These are phyloP conservation scores for Cheirogaleus medius DNA, from an alignment of 2,113 vertebrate genomes.

Conservation along the genomic window DNA sequence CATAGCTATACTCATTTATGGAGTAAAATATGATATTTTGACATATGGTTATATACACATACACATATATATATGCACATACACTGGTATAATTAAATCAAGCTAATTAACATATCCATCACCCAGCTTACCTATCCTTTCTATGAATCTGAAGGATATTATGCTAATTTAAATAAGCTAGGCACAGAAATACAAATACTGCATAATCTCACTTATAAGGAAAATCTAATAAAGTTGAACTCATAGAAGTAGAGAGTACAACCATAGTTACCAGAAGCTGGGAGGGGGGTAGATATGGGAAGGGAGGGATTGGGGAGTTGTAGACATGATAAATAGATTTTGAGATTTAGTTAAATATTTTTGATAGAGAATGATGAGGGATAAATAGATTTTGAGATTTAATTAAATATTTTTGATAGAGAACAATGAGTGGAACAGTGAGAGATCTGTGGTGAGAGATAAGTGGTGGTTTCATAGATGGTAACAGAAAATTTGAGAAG, in stretches of 20 bases:
- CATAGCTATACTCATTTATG: not conserved
- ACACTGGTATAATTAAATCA: not conserved
- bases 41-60: no score
- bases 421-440: not conserved
- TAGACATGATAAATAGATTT: not conserved
- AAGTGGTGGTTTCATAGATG: not conserved
- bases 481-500: not conserved
- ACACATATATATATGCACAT: not conserved
- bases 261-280: not conserved
- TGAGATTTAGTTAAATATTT: not conserved
- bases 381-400: not conserved
- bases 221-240: not conserved
- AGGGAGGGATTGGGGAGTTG: not conserved
- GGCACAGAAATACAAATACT: not conserved
- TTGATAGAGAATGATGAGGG: not conserved
- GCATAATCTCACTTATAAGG: not conserved
- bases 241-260: not conserved
- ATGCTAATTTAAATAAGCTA: no score
- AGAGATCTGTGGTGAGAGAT: not conserved
- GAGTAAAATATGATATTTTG: not conserved
- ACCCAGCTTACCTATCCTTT: not conserved
- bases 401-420: not conserved
- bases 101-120: not conserved
- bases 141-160: no score
- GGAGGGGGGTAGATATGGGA: rapidly evolving